Percentiles rank a stretch among this genome's conserved stretches.
These are phyloP conservation scores for Xiphophorus birchmanni DNA, from an alignment of 2,797 vertebrate species.

Conservation along the genomic window DNA sequence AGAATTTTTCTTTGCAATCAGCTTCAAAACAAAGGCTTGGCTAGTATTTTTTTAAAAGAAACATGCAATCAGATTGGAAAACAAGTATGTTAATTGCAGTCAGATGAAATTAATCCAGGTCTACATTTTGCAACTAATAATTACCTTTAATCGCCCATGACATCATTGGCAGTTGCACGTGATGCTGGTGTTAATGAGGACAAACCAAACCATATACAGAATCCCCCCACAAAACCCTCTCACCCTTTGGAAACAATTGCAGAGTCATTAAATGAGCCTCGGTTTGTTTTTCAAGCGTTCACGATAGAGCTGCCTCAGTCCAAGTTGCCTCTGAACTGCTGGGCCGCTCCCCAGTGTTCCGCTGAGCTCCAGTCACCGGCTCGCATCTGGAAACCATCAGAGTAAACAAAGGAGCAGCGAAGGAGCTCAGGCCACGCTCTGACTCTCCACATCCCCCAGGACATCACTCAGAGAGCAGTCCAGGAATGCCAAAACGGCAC, in stretches of 20 bases:
- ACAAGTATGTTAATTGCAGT: constrained; percentile 59
- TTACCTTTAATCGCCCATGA: constrained; percentile 38
- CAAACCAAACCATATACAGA: constrained; percentile 11
- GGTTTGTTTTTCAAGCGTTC: constrained; percentile 76
- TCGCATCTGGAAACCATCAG: constrained; percentile 97
- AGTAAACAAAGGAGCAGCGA: constrained; percentile 90
- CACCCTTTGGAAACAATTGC: constrained; percentile 56
- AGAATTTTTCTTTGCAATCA: constrained; percentile 49
- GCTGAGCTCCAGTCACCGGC: constrained; percentile 74
- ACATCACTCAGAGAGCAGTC: constrained; percentile 85
- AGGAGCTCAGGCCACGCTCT: constrained; percentile 86
- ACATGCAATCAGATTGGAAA: constrained; percentile 45
- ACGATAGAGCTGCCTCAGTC: constrained; percentile 77
- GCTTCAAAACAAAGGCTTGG: constrained; percentile 38
- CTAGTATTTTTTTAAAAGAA: constrained; percentile 37
- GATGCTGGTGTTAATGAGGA: neutral
- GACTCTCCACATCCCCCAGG: constrained; percentile 80
- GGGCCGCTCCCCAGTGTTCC: constrained; percentile 82
- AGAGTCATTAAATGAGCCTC: constrained; percentile 69
- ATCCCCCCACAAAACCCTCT: constrained; percentile 27
- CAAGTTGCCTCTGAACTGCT: constrained; percentile 80
- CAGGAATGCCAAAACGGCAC: constrained; percentile 83
- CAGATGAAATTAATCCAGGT: constrained; percentile 52
- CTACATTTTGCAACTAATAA: constrained; percentile 41
- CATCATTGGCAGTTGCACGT: constrained; percentile 16